Conservation (phyloP, 2,113 vertebrate species). For the Dasypus novemcinctus region DNA sequence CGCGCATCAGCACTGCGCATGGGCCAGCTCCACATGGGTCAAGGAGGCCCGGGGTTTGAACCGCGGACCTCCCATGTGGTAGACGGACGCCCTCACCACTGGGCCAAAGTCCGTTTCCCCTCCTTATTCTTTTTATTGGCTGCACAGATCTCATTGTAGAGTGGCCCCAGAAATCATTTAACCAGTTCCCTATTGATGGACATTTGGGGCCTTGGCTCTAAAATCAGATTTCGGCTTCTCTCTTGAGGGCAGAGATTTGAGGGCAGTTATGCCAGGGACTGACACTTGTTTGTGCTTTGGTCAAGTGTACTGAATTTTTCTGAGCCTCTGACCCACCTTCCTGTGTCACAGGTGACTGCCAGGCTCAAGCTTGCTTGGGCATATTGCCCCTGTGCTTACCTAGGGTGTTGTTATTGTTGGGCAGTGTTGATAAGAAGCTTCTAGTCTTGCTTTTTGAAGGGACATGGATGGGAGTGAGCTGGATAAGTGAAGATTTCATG, state of each 20-base stretch:
- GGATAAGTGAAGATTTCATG: neutral
- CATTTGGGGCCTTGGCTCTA: neutral
- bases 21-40: too few species aligned
- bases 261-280: neutral
- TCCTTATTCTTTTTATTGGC: neutral
- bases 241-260: constrained; percentile 13
- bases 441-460: neutral
- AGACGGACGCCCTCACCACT: too few species aligned
- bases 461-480: neutral
- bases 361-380: neutral
- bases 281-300: neutral
- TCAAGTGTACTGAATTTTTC: neutral
- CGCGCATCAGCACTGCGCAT: too few species aligned
- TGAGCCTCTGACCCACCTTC: neutral
- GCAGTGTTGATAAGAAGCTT: neutral
- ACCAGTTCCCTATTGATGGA: neutral
- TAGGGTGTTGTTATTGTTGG: neutral
- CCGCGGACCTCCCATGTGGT: too few species aligned
- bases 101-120: too few species aligned
- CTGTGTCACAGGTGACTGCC: neutral
- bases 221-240: neutral
- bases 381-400: neutral
- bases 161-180: neutral
- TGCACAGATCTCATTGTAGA: neutral
- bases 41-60: too few species aligned